phyloP scores from a whole-genome alignment of 2,113 vertebrate genomes.

The Peucedramus taeniatus region DNA sequence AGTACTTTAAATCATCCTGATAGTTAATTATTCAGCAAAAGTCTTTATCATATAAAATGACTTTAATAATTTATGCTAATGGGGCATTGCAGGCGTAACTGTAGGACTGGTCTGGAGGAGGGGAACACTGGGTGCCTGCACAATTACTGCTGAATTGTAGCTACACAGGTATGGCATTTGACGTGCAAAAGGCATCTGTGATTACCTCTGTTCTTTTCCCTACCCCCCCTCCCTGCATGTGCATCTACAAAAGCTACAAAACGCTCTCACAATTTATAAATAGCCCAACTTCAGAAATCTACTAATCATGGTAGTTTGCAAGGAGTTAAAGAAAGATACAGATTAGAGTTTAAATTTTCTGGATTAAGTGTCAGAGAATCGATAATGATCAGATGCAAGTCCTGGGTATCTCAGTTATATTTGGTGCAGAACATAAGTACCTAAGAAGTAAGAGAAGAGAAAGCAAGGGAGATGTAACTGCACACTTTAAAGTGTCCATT shows the following conservation, averaged over 20 bases:
- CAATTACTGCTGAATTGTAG: background rate
- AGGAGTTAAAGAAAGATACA: background rate
- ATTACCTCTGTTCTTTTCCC: background rate
- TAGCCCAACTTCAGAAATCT: background rate
- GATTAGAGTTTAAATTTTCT: background rate
- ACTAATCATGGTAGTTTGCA: background rate
- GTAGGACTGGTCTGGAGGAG: background rate
- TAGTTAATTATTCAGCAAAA: slow-evolving; percentile 38
- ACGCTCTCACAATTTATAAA: background rate
- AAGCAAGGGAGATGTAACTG: background rate
- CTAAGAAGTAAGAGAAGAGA: background rate
- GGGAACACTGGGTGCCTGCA: background rate
- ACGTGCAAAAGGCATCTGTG: background rate
- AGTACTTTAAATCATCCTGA: slow-evolving; percentile 16
- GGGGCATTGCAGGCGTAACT: background rate
- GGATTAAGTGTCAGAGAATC: background rate
- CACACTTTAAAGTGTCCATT: background rate
- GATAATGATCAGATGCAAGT: background rate
- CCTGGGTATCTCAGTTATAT: background rate
- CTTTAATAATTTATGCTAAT: slow-evolving; percentile 40
- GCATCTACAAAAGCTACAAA: background rate
- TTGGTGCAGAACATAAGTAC: background rate
- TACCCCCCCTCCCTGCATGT: background rate
- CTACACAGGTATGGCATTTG: background rate
- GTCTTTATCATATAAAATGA: slow-evolving; percentile 5